Evolutionary conservation across 2,113 vertebrate genomes (phyloP).

Genomic region (Rhabdornis inornatus): DNA sequence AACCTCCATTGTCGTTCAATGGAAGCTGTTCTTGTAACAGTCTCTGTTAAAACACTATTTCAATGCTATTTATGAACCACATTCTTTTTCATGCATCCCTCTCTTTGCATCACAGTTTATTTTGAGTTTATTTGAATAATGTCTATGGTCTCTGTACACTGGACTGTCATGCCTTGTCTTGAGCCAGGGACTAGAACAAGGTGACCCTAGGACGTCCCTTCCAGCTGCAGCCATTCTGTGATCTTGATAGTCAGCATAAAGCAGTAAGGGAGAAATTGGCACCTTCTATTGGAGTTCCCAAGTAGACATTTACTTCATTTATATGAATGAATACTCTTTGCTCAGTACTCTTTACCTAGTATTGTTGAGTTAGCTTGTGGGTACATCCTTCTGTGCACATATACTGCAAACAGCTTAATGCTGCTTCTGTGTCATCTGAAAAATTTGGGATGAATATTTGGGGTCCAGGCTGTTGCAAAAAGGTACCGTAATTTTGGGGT

Average conservation of each 20-base stretch:
- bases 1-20: background rate
- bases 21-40: background rate
- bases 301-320: background rate
- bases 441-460: background rate
- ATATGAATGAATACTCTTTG: background rate
- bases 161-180: background rate
- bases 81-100: background rate
- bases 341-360: background rate
- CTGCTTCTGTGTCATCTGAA: background rate
- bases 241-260: background rate
- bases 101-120: background rate
- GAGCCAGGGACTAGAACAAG: background rate
- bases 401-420: background rate
- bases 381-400: background rate
- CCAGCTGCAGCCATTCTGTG: background rate
- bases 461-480: background rate
- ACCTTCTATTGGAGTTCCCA: background rate
- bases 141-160: background rate
- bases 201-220: background rate
- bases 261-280: background rate
- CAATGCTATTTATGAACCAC: background rate
- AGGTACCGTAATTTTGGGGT: accelerated
- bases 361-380: background rate
- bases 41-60: background rate
- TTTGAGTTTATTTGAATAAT: background rate